Evolutionary conservation across 92 coral and sea anemone species (phyloP).

Genomic region (Umimayanthus chanpuru): DNA sequence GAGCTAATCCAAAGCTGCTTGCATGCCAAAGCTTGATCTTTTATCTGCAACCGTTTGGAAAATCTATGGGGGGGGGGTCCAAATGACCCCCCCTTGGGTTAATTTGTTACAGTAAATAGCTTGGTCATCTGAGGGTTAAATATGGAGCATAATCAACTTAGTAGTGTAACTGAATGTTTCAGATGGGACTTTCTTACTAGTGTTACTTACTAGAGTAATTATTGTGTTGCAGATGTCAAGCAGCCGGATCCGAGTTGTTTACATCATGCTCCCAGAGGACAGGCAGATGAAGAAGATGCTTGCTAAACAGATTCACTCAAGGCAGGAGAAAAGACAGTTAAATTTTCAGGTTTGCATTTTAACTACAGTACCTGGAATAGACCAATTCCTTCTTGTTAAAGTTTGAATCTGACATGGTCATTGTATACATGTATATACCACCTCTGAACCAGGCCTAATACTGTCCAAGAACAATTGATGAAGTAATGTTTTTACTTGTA

Average conservation of each 20-base stretch:
- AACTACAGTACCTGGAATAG: not conserved
- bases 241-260: constrained; percentile 62
- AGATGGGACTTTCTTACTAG: not conserved
- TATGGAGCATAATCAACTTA: not conserved
- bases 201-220: not conserved
- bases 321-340: constrained; percentile 63
- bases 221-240: constrained; percentile 54
- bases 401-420: not conserved
- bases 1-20: no score
- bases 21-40: no score
- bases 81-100: no score
- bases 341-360: constrained; percentile 65
- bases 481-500: not conserved
- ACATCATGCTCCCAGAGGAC: constrained; percentile 73
- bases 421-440: no score
- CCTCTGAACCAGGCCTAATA: not conserved
- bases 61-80: no score
- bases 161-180: no score
- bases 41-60: no score
- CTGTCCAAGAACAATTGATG: not conserved
- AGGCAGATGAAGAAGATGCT: constrained; percentile 74
- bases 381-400: not conserved
- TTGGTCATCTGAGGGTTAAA: no score
- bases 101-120: no score
- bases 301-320: constrained; percentile 64